These are phyloP conservation scores for Gambelia wislizenii DNA, from an alignment of 2,797 vertebrate genomes.

Conservation along the genomic window DNA sequence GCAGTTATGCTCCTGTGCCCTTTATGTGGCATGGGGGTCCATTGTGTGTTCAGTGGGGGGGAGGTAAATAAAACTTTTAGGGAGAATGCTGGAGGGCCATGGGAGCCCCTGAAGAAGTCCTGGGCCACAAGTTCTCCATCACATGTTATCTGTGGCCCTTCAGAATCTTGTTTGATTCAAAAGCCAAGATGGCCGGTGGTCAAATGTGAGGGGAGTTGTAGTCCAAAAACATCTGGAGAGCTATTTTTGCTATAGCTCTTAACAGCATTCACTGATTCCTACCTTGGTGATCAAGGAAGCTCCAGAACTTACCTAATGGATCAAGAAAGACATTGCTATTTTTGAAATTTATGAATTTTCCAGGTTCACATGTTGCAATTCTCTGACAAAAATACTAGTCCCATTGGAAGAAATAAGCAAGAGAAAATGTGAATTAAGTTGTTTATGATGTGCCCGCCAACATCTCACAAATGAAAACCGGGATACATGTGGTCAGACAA, in stretches of 20 bases:
- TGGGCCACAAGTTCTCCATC: too few species aligned
- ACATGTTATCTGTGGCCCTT: too few species aligned
- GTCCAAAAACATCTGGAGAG: neutral
- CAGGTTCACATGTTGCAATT: neutral
- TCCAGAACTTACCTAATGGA: neutral
- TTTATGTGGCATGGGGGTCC: too few species aligned
- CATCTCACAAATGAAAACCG: too few species aligned
- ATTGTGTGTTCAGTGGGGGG: too few species aligned
- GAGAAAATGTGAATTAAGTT: neutral
- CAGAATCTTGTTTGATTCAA: neutral
- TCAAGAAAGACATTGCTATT: neutral
- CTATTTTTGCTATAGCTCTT: neutral
- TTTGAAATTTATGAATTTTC: neutral
- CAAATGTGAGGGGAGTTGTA: neutral
- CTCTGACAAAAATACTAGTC: neutral
- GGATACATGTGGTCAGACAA: too few species aligned
- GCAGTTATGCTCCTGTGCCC: too few species aligned
- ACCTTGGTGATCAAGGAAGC: neutral
- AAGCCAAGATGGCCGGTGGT: neutral
- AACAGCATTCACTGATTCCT: neutral
- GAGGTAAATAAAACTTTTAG: too few species aligned
- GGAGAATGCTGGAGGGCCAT: too few species aligned
- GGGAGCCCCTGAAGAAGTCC: too few species aligned
- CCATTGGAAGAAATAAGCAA: neutral
- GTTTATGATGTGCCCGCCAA: neutral